These are phyloP conservation scores for Thamnophis sirtalis DNA, from an alignment of 2,113 vertebrate species.

Conservation along the genomic window DNA sequence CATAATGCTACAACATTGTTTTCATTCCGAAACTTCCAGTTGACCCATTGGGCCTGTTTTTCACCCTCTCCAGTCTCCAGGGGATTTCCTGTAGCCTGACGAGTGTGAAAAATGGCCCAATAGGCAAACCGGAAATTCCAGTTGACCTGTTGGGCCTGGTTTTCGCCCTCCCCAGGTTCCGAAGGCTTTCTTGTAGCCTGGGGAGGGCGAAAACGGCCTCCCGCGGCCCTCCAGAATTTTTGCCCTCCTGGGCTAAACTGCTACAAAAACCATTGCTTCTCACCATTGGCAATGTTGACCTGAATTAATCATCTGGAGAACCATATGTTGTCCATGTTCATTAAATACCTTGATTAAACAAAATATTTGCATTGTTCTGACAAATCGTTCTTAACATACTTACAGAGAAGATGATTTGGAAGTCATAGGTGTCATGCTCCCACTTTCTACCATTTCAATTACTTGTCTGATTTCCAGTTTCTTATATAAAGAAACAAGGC, in stretches of 20 bases:
- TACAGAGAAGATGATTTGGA: conserved; percentile 74
- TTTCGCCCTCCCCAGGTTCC: too few species aligned
- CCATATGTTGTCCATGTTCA: background rate
- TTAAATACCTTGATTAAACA: background rate
- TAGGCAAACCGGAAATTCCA: too few species aligned
- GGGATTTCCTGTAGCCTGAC: too few species aligned
- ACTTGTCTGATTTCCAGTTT: conserved; percentile 93
- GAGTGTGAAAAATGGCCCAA: too few species aligned
- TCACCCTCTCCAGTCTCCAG: too few species aligned
- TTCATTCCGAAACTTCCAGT: background rate
- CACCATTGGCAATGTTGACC: background rate
- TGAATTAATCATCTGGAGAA: background rate
- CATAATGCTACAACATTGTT: background rate
- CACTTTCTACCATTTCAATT: conserved; percentile 85
- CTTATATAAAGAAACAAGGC: conserved; percentile 90
- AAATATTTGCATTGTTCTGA: background rate
- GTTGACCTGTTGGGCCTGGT: too few species aligned
- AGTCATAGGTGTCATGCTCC: conserved; percentile 65
- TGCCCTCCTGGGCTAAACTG: background rate
- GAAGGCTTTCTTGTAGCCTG: too few species aligned
- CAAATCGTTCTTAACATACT: conserved; percentile 41
- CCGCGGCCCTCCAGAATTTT: too few species aligned
- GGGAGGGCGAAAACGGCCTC: too few species aligned
- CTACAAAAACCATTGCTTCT: background rate
- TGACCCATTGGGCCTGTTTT: too few species aligned